Conservation (phyloP, 2,797 vertebrate genomes). For the Fratercula arctica region DNA sequence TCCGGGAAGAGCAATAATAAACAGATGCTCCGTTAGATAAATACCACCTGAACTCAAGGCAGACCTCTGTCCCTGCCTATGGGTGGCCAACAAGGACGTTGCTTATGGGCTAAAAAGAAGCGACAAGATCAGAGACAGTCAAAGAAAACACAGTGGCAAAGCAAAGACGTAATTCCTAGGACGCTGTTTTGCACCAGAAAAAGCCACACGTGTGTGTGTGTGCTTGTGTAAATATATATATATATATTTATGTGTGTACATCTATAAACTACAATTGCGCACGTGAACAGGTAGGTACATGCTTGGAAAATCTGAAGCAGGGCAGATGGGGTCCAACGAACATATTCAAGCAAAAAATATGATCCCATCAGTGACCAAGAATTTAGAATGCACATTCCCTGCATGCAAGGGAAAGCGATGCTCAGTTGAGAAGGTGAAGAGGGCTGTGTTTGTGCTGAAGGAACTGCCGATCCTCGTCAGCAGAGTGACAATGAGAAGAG, state of each 20-base stretch:
- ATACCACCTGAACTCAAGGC: background rate
- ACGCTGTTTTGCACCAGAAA: background rate
- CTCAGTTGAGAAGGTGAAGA: background rate
- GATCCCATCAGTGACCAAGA: background rate
- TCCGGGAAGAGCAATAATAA: background rate
- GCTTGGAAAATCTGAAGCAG: background rate
- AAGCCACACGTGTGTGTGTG: accelerated
- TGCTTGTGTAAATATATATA: background rate
- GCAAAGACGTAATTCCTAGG: background rate
- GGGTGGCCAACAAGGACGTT: background rate
- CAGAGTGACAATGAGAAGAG: background rate
- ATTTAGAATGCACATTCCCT: background rate
- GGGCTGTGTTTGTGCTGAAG: background rate
- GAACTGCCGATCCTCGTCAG: background rate
- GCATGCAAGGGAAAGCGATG: background rate
- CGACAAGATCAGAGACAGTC: background rate
- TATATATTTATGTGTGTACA: background rate
- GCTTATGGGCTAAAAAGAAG: background rate
- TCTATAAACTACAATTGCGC: background rate
- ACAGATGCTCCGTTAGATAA: background rate
- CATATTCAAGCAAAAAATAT: background rate
- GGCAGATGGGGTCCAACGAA: background rate
- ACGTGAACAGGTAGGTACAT: background rate
- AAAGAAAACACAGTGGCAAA: background rate
- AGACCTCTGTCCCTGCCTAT: background rate